Evolutionary conservation across 2,113 vertebrate species (phyloP), one percentile per base, ranked within the genome.

Genomic region (Vulpes vulpes): DNA sequence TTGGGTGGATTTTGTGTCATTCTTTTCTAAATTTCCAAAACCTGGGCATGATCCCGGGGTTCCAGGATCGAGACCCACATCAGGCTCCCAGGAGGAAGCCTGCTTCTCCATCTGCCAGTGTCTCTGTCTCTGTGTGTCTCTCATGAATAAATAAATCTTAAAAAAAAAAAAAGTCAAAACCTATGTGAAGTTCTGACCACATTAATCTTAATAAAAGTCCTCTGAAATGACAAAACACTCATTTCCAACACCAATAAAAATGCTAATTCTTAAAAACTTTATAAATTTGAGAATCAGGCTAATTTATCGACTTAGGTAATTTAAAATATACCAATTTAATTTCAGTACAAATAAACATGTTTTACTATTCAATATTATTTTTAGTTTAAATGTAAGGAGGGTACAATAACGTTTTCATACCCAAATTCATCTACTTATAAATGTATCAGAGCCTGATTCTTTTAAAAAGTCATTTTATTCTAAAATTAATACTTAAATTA

Each of bases 271-370:
- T 43, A 80, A 57, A 60, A 74, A 95, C 51, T 62, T 82, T 49
- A 83, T 64, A 55, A 38, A 64, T 82, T 55, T 43, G 81, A 27
- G 32, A 74, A 74, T 38, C 59, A 71, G 11, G 51, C 14, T 89
- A 82, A 49, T 64, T 49, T 78, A 92, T 92, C 22, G 51, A 59
- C 22, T 79, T 1, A 74, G 76, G 30, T 14, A 32, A 89, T 51
- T 84, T 83, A 27, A 87, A 87, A 73, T 16, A 83, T 78, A n/a
- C 49, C 89, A 84, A 55, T 74, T 81, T 94, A 89, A 85, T 55
- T 93, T 93, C 7, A 74, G 35, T 38, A 73, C 62, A 71, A 60
- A 80, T 30, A 96, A 49, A 80, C 53, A 71, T 27, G 4, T 82
- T 89, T 88, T 67, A 59, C 81, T 51, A 12, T 80, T 89, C 76